A percentile compares a stretch with the other conserved stretches of the same genome.
Conservation (phyloP, 92 coral and sea anemone species). For the Chrysogorgia sp. region DNA sequence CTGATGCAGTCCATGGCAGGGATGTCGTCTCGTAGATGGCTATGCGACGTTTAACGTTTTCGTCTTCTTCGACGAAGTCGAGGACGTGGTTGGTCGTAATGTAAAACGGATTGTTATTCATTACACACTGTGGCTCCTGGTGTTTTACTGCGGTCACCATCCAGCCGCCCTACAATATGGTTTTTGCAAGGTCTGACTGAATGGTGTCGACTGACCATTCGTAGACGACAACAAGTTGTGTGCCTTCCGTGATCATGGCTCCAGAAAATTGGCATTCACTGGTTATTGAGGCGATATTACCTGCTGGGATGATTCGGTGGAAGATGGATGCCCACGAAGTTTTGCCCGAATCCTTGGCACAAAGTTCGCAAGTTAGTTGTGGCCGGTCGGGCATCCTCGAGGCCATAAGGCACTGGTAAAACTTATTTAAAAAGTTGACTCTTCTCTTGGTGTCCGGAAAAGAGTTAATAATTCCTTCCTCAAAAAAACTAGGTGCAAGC, state of each 20-base stretch:
- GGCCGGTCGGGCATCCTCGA: conserved; percentile 16
- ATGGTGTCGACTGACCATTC: conserved; percentile 1
- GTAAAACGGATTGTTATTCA: neutral
- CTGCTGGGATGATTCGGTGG: neutral
- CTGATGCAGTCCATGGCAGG: conserved; percentile 16
- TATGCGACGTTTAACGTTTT: no score
- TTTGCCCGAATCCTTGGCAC: conserved; percentile 32
- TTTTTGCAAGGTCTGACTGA: conserved; percentile 20
- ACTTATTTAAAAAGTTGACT: conserved; percentile 5
- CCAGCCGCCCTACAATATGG: neutral
- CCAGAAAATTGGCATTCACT: conserved; percentile 9
- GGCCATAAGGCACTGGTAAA: conserved; percentile 14
- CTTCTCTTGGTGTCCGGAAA: conserved; percentile 11
- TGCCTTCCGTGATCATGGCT: conserved; percentile 10
- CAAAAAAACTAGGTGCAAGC: conserved; percentile 2
- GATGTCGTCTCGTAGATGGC: no score
- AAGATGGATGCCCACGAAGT: conserved; percentile 9
- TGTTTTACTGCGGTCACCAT: conserved; percentile 18
- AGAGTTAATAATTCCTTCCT: conserved; percentile 12
- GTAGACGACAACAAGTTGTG: conserved; percentile 4
- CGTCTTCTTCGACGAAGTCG: conserved; percentile 12
- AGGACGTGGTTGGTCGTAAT: conserved; percentile 7
- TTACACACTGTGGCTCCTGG: neutral
- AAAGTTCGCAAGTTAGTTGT: conserved; percentile 4
- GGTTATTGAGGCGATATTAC: neutral